Conservation (phyloP, 2,113 vertebrate species). For the Haemorhous mexicanus region DNA sequence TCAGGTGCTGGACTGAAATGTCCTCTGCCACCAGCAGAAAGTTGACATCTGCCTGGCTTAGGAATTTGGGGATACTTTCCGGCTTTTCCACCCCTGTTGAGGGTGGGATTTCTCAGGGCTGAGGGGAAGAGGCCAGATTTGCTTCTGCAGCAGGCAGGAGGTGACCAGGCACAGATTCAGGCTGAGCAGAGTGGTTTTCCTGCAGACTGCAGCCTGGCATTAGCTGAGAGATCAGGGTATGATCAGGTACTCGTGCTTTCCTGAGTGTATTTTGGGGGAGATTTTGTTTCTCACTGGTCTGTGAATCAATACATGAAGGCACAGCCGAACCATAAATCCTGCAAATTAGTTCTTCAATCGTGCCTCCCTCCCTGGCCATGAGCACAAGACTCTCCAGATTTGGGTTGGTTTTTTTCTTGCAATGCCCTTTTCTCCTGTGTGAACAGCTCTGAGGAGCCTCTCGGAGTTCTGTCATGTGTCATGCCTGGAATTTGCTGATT, state of each 20-base stretch:
- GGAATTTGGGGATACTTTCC: background rate
- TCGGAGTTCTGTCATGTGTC: background rate
- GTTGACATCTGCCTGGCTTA: background rate
- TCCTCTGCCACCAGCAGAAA: background rate
- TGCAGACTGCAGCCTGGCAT: background rate
- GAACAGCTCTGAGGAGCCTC: constrained; percentile 6
- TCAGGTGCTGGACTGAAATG: background rate
- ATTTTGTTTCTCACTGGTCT: constrained; percentile 30
- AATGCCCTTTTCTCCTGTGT: background rate
- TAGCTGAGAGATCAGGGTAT: constrained; percentile 7
- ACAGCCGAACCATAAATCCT: constrained; percentile 11
- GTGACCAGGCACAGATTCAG: background rate
- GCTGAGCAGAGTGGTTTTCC: background rate
- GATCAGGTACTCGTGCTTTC: constrained; percentile 15
- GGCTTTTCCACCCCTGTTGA: background rate
- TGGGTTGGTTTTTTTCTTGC: background rate
- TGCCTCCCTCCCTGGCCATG: background rate
- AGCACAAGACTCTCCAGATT: background rate
- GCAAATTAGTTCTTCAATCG: background rate
- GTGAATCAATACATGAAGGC: background rate
- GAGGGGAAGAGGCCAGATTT: background rate
- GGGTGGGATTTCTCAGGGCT: background rate
- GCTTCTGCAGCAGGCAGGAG: background rate
- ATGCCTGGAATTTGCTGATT: background rate
- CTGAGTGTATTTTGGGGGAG: background rate